These are phyloP conservation scores for Temnothorax rugatulus DNA, from an alignment of 2,888 invertebrate species.

Conservation along the genomic window DNA sequence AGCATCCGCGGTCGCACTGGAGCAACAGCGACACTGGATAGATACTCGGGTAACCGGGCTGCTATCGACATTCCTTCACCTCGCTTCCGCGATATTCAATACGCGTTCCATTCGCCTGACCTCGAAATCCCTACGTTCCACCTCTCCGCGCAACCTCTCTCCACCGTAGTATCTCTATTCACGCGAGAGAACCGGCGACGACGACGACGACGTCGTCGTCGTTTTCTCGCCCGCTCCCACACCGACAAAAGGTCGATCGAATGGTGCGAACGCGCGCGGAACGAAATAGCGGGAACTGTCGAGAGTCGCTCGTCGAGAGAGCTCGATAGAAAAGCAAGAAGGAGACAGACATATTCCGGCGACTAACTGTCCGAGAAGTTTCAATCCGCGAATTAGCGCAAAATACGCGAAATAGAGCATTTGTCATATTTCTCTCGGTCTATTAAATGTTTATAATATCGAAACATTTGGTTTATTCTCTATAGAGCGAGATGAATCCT, in stretches of 20 bases:
- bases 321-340: conserved; percentile 4
- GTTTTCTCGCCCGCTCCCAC: conserved; percentile 46
- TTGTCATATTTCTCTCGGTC: conserved; percentile 23
- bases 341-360: neutral
- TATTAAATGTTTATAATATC: conserved; percentile 45
- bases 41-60: conserved; percentile 30
- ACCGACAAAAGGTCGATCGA: conserved; percentile 57
- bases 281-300: conserved; percentile 42
- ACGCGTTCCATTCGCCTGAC: conserved; percentile 56
- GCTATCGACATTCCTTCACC: conserved; percentile 68
- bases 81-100: conserved; percentile 67
- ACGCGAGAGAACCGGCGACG: conserved; percentile 36
- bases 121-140: conserved; percentile 50
- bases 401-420: conserved; percentile 22
- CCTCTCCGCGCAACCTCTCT: neutral
- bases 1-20: conserved; percentile 32
- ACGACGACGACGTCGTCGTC: conserved; percentile 27
- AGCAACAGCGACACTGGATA: conserved; percentile 13
- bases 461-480: neutral
- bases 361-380: conserved; percentile 43
- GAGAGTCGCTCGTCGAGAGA: conserved; percentile 27
- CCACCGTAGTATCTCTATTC: conserved; percentile 45
- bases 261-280: conserved; percentile 40
- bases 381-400: conserved; percentile 22
- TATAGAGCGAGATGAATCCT: neutral